Evolutionary conservation across 2,113 vertebrate genomes (phyloP), one percentile per base, ranked within the genome.

Genomic region (Toxotes chatareus): DNA sequence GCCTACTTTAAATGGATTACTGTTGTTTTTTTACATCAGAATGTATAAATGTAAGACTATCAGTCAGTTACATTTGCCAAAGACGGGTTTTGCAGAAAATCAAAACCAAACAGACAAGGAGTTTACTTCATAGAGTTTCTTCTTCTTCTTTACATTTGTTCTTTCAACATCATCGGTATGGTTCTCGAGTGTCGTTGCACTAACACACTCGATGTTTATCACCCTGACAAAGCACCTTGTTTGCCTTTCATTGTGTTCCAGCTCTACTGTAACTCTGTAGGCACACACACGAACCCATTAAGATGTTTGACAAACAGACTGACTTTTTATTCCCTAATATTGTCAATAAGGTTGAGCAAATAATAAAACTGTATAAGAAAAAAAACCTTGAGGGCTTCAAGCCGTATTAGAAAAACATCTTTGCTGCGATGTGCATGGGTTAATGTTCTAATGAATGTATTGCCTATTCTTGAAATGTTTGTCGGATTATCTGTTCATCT

Each of bases 11-110:
- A 74, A 74, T 57, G 57, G 76, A 72, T 44, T 40, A 1, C 49
- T 9, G n/a, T 56, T 74, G 42, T 80, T 85, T 70, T 59, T 78
- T 73, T 46, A 66, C 63, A 84, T 76, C 67, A 40, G 82, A 88
- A 86, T 90, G 79, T 88, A 74, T 79, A 57, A 80, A 83, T 79
- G 60, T 83, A 27, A 72, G 16, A 49, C 86, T 78, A 80, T 93
- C 87, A 83, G 49, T 69, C 62, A 66, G 56, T 63, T 49, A 46
- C 46, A 79, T 86, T 89, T 89, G 89, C 93, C 91, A 93, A 93
- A 94, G 90, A 90, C 17, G 3, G 34, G 60, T 82, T 82, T 87
- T 82, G 72, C 55, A 23, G 51, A 70, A 59, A 40, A 56, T 38
- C 44, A 3, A 44, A 73, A 85, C 40, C 65, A 51, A 78, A 81